A percentile compares a stretch with the other conserved stretches of the same genome.
Conservation (phyloP, 30 jellyfish, hydroid and myxozoan genomes). For the Aurelia sp. region DNA sequence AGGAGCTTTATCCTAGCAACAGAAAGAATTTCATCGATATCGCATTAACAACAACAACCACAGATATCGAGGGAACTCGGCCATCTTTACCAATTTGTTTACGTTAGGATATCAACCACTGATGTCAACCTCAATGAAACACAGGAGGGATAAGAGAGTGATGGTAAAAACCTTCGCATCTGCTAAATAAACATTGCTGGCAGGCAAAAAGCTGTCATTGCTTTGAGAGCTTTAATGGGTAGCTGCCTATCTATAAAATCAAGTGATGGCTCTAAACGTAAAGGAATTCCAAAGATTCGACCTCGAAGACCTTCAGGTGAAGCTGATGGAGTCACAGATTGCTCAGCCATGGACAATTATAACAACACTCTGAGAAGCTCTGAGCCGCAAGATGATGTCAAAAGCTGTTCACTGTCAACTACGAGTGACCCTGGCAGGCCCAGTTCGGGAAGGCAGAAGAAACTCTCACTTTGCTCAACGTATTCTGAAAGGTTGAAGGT, state of each 20-base stretch:
- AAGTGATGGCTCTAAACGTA: conserved; percentile 3
- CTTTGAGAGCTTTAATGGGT: conserved; percentile 22
- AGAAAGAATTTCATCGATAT: no score
- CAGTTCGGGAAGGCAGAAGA: conserved; percentile 49
- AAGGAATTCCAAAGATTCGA: conserved; percentile 7
- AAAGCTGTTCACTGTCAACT: conserved; percentile 4
- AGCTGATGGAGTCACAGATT: not conserved
- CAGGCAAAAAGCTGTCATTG: no score
- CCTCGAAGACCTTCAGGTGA: conserved; percentile 29
- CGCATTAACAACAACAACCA: no score
- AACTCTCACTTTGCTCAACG: conserved; percentile 55
- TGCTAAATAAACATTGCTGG: no score
- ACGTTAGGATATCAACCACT: no score
- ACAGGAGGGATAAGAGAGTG: no score
- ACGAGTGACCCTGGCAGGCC: conserved; percentile 16
- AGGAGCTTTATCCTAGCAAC: no score
- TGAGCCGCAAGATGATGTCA: not conserved
- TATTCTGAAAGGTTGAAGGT: conserved; percentile 47
- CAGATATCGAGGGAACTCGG: no score
- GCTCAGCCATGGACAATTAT: not conserved
- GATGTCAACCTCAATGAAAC: no score
- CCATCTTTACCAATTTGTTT: no score
- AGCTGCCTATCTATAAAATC: conserved; percentile 43
- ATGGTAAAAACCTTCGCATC: no score
- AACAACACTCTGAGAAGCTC: not conserved